phyloP scores from a whole-genome alignment of 1,140 invertebrate species.

The Drosophila parvula region DNA sequence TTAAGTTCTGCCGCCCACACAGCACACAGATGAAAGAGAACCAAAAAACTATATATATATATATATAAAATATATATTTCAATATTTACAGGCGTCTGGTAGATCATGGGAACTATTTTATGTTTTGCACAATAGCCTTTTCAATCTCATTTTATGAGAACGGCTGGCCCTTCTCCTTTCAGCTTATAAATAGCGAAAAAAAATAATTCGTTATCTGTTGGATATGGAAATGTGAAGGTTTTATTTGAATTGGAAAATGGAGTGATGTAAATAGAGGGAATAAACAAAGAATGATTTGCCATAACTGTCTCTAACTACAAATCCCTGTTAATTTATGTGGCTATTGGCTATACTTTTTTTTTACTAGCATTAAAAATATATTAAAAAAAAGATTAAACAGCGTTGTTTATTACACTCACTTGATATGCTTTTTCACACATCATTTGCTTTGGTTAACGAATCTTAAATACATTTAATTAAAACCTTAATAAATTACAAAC shows the following conservation, averaged over 20 bases:
- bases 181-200: not conserved
- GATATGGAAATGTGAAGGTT: not conserved
- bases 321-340: slow-evolving; percentile 3
- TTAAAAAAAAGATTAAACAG: not conserved
- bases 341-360: not conserved
- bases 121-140: not conserved
- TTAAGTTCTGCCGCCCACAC: slow-evolving; percentile 13
- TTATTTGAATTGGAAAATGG: slow-evolving; percentile 6
- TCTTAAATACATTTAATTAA: not conserved
- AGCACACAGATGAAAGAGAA: not conserved
- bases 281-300: not conserved
- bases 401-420: not conserved
- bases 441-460: no score
- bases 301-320: slow-evolving; percentile 7
- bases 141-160: slow-evolving; percentile 1
- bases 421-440: not conserved
- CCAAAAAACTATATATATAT: no score
- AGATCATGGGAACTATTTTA: slow-evolving; percentile 11
- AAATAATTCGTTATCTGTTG: not conserved
- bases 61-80: not conserved
- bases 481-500: no score
- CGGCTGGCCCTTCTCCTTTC: not conserved
- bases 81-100: not conserved
- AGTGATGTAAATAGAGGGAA: slow-evolving; percentile 1
- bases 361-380: not conserved